These are phyloP conservation scores for Cyclophora punctaria DNA, from an alignment of 2,888 invertebrate species.

Conservation along the genomic window DNA sequence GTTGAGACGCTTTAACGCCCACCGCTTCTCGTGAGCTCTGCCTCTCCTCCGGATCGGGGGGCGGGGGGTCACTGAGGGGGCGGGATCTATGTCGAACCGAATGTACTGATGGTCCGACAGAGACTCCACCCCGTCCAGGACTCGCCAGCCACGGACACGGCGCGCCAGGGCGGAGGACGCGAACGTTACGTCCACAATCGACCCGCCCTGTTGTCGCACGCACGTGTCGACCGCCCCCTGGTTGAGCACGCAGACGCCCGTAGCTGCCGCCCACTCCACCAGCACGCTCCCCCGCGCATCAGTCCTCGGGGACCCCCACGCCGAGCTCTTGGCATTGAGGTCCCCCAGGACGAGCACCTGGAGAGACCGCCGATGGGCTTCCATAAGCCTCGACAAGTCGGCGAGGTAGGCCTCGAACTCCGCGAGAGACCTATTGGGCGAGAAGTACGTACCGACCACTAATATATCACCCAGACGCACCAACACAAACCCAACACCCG, in stretches of 20 bases:
- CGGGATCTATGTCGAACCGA: background rate
- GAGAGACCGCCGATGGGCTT: background rate
- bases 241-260: too few species aligned
- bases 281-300: background rate
- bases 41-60: background rate
- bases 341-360: background rate
- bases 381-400: background rate
- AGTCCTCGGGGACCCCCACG: background rate
- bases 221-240: background rate
- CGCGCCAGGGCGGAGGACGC: background rate
- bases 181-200: slow-evolving; percentile 2
- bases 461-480: background rate
- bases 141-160: background rate
- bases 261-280: background rate
- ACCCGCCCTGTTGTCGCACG: slow-evolving; percentile 1
- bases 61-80: background rate
- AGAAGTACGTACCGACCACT: slow-evolving; percentile 16
- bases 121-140: background rate
- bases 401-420: slow-evolving; percentile 14
- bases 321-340: background rate
- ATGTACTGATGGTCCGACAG: background rate
- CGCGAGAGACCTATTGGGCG: slow-evolving; percentile 12
- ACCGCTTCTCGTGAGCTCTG: background rate
- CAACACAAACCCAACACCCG: slow-evolving; percentile 9
- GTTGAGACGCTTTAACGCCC: slow-evolving; percentile 1